These are phyloP conservation scores for Proterorhinus semilunaris DNA, from an alignment of 2,113 vertebrate species.

Conservation along the genomic window DNA sequence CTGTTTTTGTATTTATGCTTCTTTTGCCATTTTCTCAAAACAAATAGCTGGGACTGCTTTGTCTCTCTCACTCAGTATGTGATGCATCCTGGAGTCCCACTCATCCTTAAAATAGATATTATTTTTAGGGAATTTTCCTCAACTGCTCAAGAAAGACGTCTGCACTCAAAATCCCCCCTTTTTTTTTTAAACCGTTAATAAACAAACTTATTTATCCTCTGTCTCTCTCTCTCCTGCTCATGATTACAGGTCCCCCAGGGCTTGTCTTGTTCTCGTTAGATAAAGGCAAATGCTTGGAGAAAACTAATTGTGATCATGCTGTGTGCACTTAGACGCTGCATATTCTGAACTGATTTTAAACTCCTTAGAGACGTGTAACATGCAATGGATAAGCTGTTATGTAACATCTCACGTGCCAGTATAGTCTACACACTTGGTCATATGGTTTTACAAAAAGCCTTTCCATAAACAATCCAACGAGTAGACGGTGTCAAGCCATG, in stretches of 20 bases:
- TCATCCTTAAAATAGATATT: slow-evolving; percentile 32
- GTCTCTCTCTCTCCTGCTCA: neutral
- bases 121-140: neutral
- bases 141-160: slow-evolving; percentile 2
- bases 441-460: neutral
- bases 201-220: neutral
- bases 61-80: slow-evolving; percentile 24
- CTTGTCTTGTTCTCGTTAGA: neutral
- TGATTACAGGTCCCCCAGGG: neutral
- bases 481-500: too few species aligned
- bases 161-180: neutral
- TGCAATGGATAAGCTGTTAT: slow-evolving; percentile 21
- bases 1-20: neutral
- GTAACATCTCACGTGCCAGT: slow-evolving; percentile 30
- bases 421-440: slow-evolving; percentile 13
- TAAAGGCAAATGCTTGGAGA: neutral
- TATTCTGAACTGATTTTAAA: slow-evolving; percentile 2
- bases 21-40: slow-evolving; percentile 12
- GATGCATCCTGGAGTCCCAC: slow-evolving; percentile 22
- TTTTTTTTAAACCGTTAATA: slow-evolving; percentile 16
- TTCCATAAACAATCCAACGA: too few species aligned
- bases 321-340: slow-evolving; percentile 11
- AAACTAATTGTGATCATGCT: neutral
- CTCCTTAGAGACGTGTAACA: slow-evolving; percentile 1
- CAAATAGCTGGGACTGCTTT: slow-evolving; percentile 30